These are phyloP conservation scores for Papilio gigon DNA, from an alignment of 2,888 invertebrate species.

Conservation along the genomic window DNA sequence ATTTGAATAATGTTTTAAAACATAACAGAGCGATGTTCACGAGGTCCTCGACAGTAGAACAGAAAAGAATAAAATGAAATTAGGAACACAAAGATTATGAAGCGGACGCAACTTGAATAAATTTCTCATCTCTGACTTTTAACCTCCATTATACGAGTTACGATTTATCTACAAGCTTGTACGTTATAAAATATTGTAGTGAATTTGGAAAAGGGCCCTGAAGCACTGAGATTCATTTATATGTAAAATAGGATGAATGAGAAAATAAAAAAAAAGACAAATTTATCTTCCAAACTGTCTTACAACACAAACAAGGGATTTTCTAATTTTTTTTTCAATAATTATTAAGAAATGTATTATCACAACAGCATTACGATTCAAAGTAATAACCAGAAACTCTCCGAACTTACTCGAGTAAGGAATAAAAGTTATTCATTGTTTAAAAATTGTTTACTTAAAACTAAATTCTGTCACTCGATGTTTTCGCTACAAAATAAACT, in stretches of 20 bases:
- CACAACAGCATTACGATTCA: too few relatives aligned
- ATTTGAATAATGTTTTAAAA: slow-evolving; percentile 39
- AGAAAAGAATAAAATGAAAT: slow-evolving; percentile 61
- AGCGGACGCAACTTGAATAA: slow-evolving; percentile 50
- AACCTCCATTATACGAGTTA: slow-evolving; percentile 37
- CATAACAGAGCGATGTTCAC: slow-evolving; percentile 37
- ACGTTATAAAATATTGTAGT: slow-evolving; percentile 28
- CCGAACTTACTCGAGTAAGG: not conserved
- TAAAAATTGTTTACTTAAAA: not conserved
- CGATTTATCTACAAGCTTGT: slow-evolving; percentile 34
- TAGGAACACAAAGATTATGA: slow-evolving; percentile 59
- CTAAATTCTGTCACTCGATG: not conserved
- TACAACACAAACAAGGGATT: not conserved
- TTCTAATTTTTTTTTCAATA: too few relatives aligned
- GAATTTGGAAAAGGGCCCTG: slow-evolving; percentile 14
- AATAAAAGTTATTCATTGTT: not conserved
- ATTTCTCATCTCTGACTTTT: slow-evolving; percentile 59
- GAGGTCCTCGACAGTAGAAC: slow-evolving; percentile 51
- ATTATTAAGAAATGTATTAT: too few relatives aligned
- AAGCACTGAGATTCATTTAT: slow-evolving; percentile 10
- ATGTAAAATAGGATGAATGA: slow-evolving; percentile 12
- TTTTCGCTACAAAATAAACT: not conserved
- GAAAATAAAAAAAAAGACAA: not conserved
- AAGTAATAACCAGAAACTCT: too few relatives aligned
- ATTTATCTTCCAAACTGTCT: not conserved